Evolutionary conservation across 2,888 invertebrate species (phyloP), one percentile per base, ranked within the genome.

Genomic region (Cactoblastis cactorum): DNA sequence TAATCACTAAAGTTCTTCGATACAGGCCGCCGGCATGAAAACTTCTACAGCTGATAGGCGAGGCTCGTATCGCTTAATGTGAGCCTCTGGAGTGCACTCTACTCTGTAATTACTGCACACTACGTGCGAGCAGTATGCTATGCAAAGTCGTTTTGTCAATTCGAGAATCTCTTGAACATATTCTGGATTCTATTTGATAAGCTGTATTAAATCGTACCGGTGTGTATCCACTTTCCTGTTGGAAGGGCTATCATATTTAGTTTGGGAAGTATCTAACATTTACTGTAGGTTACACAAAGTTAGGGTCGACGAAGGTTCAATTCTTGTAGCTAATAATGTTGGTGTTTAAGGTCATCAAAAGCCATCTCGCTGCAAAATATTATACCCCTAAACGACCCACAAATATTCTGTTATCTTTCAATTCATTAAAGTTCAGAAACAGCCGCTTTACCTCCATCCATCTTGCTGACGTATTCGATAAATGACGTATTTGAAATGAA

Each of bases 1-100:
- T 82, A 82, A 83, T 81, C 77, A 74, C 65, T 69, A 70, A 80
- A 80, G 77, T 82, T 82, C 73, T 77, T 62, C 73, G 76, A 80
- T 79, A 80, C 79, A 74, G 61, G 71, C 69, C 80, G 69, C 57
- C 74, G 74, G 74, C 65, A 69, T 69, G 72, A 75, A 77, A 80
- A 81, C 70, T 82, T 79, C 69, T 64, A 55, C 69, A 66, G 63
- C 75, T 73, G 76, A 79, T 80, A 77, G 74, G 70, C 69, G 74
- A 73, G 67, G 70, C 69, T 74, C 77, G 69, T 75, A 80, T 73
- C 74, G 70, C 67, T 73, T 71, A 77, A 79, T 74, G 77, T 66
- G 67, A 57, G 68, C 63, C 65, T 69, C 63, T 48, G 46, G 57
- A 71, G 62, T 70, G 72, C 71, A 71, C 67, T 71, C 62, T 51